Evolutionary conservation across 1,140 invertebrate genomes (phyloP).

Genomic region (Drosophila grimshawi): DNA sequence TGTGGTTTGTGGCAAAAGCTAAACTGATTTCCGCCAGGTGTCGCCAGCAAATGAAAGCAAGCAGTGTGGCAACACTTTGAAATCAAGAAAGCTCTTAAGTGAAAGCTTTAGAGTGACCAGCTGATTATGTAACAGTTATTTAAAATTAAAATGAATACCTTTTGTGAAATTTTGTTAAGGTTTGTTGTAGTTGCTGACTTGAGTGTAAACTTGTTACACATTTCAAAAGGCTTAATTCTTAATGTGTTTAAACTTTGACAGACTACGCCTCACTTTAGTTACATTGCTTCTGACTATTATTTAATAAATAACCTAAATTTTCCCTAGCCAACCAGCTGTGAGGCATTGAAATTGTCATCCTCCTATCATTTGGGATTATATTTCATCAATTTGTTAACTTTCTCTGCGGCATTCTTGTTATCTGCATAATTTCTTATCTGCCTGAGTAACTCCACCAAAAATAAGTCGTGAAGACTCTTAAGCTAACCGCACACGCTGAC

Average conservation of each 20-base stretch:
- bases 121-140: background rate
- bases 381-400: background rate
- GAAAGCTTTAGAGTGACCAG: slow-evolving; percentile 19
- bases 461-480: background rate
- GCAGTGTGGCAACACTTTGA: background rate
- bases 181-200: background rate
- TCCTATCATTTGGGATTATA: background rate
- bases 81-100: background rate
- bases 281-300: too few relatives aligned
- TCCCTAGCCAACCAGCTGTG: too few relatives aligned
- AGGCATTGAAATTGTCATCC: too few relatives aligned
- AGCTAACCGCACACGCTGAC: background rate
- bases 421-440: background rate
- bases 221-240: too few relatives aligned
- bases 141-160: background rate
- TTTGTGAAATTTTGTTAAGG: background rate
- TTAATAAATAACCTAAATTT: too few relatives aligned
- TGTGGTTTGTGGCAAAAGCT: background rate
- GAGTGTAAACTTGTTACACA: too few relatives aligned
- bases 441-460: background rate
- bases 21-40: background rate
- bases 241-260: too few relatives aligned
- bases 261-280: too few relatives aligned
- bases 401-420: background rate
- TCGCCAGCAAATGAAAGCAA: background rate